Base-by-base conservation (phyloP, 2,113 vertebrate genomes). In the Pelobates fuscus region DNA sequence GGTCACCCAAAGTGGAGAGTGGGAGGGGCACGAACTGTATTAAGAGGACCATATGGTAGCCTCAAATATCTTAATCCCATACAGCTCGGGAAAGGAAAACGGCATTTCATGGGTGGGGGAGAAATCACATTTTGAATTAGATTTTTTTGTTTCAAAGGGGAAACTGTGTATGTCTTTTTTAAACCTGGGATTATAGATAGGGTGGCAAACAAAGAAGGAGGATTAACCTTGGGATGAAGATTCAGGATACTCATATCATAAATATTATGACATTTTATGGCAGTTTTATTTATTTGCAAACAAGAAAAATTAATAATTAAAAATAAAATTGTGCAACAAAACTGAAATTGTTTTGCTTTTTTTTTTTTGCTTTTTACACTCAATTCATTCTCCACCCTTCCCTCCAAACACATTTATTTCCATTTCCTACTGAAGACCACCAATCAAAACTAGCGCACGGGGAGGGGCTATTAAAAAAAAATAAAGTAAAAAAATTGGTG, bases 251-350 rank as follows among this genome's bases (percentile, higher is more conserved):
- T 85, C 83, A 91, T 91, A 90, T 90, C 97, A 98, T 98, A 98
- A 98, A 98, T 98, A 94, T 98, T 98, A 98, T 98, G 97, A 96
- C 95, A 91, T 89, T 86, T 84, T 62, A 89, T 88, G 90, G 88
- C 89, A 91, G 88, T 89, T 89, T 81, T 87, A 84, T 89, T 88
- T 83, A 64, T 10, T 6, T 5, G 10, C 10, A 32, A 32, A 37
- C 5, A 37, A 37, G 10, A 37, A 37, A 6, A 80, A 49, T 12
- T 6, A 49, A 49, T 12, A 49, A 49, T 2, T 17, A 49, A 17
- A 49, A 49, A 49, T 49, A 49, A 49, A 44, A 84, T 82, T 89
- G 90, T 91, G 89, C 91, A 91, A 93, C 91, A 91, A 57, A 76
- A 49, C 63, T 67, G 55, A 29, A 61, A 43, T 44, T 27, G 26